A percentile compares a stretch with the other conserved stretches of the same genome.
These are phyloP conservation scores for Habrosyne pyritoides DNA, from an alignment of 2,888 invertebrate genomes.

Conservation along the genomic window DNA sequence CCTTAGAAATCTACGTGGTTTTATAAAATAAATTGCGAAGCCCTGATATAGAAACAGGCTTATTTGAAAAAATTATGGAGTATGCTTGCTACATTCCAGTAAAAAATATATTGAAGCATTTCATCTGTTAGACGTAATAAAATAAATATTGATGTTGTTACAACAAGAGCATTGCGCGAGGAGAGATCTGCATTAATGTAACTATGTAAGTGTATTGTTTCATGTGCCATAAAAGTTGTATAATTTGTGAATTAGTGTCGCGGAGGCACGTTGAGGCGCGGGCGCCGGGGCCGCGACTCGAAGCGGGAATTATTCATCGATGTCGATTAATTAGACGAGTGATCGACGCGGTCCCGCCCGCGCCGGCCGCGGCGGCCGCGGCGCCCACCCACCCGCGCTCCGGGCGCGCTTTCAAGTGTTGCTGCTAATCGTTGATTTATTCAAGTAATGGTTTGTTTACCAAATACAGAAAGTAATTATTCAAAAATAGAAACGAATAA, in stretches of 20 bases:
- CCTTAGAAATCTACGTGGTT: no score
- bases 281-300: background rate
- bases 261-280: no score
- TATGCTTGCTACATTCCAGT: no score
- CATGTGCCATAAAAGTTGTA: background rate
- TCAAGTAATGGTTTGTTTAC: background rate
- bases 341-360: background rate
- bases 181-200: background rate
- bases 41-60: no score
- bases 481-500: background rate
- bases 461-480: background rate
- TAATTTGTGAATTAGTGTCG: background rate
- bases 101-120: no score
- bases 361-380: background rate
- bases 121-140: background rate
- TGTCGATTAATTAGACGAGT: slow-evolving; percentile 2
- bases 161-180: background rate
- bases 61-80: no score
- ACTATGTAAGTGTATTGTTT: background rate
- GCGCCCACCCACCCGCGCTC: background rate
- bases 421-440: background rate
- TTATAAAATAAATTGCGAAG: no score
- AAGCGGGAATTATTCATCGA: slow-evolving; percentile 5
- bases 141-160: background rate
- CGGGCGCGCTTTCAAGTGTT: background rate